A percentile compares a stretch with the other conserved stretches of the same genome.
phyloP scores from a whole-genome alignment of 2,113 vertebrate genomes.

The Electrona antarctica region DNA sequence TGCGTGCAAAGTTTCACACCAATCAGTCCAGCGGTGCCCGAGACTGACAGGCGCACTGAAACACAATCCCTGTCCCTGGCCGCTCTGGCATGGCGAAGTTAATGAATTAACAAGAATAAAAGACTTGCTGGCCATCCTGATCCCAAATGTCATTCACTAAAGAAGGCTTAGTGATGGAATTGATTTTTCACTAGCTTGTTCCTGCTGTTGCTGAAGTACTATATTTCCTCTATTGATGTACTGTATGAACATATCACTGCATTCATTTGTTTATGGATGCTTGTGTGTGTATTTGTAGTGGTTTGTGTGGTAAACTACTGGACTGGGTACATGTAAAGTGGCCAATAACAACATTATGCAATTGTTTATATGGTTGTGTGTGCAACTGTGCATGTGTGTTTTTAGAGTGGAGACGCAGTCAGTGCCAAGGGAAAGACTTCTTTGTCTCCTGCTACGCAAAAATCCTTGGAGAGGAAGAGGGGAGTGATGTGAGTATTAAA shows the following conservation, averaged over 20 bases:
- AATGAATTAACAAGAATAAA: too few species aligned
- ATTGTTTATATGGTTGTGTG: background rate
- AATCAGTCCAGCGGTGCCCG: too few species aligned
- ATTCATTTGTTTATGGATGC: conserved; percentile 3
- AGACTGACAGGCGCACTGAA: too few species aligned
- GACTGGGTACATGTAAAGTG: background rate
- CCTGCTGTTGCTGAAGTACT: too few species aligned
- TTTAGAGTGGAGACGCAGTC: conserved; percentile 51
- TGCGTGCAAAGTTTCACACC: too few species aligned
- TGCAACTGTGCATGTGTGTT: conserved; percentile 12
- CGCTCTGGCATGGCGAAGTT: too few species aligned
- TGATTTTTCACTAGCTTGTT: too few species aligned
- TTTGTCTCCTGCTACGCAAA: conserved; percentile 76
- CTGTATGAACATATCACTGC: background rate
- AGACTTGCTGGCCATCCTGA: too few species aligned
- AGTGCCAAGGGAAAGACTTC: conserved; percentile 35
- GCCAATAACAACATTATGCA: background rate
- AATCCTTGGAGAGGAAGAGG: conserved; percentile 75
- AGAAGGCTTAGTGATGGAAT: too few species aligned
- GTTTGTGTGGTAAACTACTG: background rate
- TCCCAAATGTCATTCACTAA: too few species aligned
- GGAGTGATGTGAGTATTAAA: conserved; percentile 66
- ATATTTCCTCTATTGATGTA: background rate
- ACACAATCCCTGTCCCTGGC: too few species aligned
- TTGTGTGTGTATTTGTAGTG: conserved; percentile 10